Evolutionary conservation across 1,140 invertebrate genomes (phyloP).

Genomic region (Drosophila tani): DNA sequence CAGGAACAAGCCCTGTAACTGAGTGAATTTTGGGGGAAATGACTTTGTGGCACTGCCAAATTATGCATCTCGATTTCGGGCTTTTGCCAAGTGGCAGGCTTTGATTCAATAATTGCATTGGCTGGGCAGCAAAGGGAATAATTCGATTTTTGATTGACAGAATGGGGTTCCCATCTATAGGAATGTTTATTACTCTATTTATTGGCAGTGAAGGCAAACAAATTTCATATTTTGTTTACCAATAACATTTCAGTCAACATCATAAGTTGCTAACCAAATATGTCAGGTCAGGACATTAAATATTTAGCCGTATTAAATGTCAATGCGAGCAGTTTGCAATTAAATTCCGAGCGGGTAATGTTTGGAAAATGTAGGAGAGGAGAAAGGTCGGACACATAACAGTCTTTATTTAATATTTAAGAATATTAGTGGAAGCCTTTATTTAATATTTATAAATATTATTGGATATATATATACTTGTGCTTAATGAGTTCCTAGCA

Average conservation of each 20-base stretch:
- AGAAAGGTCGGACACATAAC: neutral
- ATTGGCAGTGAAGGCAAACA: neutral
- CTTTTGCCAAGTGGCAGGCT: neutral
- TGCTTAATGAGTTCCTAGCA: neutral
- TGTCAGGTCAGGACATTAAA: constrained; percentile 6
- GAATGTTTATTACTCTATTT: neutral
- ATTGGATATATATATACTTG: too few species aligned
- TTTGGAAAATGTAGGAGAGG: neutral
- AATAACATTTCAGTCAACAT: neutral
- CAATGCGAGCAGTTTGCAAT: neutral
- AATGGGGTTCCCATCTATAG: neutral
- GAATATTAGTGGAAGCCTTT: neutral
- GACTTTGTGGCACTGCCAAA: neutral
- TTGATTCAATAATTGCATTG: neutral
- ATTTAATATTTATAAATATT: neutral
- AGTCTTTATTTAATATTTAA: neutral
- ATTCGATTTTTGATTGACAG: constrained; percentile 13
- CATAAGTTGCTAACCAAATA: neutral
- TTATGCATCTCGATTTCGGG: constrained; percentile 5
- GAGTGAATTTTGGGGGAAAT: constrained; percentile 4
- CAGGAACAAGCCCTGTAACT: constrained; percentile 13
- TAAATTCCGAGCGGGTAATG: neutral
- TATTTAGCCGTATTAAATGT: neutral
- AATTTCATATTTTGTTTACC: constrained; percentile 1
- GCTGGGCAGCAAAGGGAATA: neutral